Evolutionary conservation across 2,113 vertebrate species (phyloP), one percentile per base, ranked within the genome.

Genomic region (Hippolais icterina): DNA sequence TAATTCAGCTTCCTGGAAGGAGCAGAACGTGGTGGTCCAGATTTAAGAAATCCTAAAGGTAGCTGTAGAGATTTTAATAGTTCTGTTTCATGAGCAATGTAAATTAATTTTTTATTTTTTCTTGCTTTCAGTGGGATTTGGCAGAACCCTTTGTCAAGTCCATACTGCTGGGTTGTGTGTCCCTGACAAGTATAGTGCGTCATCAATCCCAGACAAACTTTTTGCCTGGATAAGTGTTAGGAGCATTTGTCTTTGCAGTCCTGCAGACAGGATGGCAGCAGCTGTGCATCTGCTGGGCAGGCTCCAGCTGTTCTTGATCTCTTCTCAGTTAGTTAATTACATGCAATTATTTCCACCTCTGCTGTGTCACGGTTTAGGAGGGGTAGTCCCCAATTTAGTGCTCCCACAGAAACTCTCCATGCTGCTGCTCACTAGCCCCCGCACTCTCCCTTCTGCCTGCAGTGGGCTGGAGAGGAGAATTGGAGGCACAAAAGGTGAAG

Each of bases 101-200:
- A 66, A 11, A 35, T 50, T 16, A 13, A 4, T 41, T 11, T 35
- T 57, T 47, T 27, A 20, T 16, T 37, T 42, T 35, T 69, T 29
- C 23, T 61, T 15, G 15, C 23, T 63, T 66, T 87, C 44, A 75
- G 44, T 63, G 27, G 27, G 19, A 47, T 84, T 89, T 87, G 52
- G 20, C 44, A 89, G 64, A 82, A 18, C 10, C 4, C 39, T 56
- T 35, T 57, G n/a, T 12, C 54, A 54, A 68, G 15, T n/a, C 35
- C 0, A 0, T 66, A 29, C 64, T 2, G 0, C 23, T 66, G 59
- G 31, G 16, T 5, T 83, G 23, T 77, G n/a, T 79, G 9, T 47
- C 63, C 27, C 83, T 3, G 0, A 18, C 2, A 20, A 69, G 35
- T 61, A 19, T 4, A 41, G 25, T 19, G 9, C 15, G 11, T 81